phyloP scores from a whole-genome alignment of 2,888 invertebrate genomes.

The Cheilosia variabilis region DNA sequence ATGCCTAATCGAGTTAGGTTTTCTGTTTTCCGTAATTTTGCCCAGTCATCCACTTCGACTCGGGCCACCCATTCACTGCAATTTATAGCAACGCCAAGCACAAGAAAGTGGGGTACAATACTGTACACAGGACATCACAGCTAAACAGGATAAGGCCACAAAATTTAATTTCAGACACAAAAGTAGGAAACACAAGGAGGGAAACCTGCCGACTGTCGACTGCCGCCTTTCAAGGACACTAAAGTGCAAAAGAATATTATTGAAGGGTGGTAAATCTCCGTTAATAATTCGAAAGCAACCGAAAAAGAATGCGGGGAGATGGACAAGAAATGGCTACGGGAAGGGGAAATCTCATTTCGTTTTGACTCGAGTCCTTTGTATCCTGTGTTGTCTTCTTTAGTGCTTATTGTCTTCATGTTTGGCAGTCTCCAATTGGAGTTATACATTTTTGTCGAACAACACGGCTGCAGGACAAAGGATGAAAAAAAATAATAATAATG shows the following conservation, averaged over 20 bases:
- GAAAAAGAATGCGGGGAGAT: constrained; percentile 45
- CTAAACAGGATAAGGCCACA: constrained; percentile 70
- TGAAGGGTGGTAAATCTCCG: constrained; percentile 75
- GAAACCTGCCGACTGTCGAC: background rate
- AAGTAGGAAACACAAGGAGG: constrained; percentile 39
- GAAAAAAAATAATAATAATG: constrained; percentile 50
- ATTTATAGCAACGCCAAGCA: constrained; percentile 59
- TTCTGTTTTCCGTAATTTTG: constrained; percentile 69
- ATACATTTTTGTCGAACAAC: constrained; percentile 68
- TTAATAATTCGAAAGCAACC: constrained; percentile 69
- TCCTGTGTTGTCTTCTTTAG: constrained; percentile 17
- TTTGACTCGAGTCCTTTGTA: constrained; percentile 58
- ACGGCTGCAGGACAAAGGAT: constrained; percentile 18
- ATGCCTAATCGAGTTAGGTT: constrained; percentile 73
- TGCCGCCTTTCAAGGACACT: constrained; percentile 25
- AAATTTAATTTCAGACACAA: constrained; percentile 71
- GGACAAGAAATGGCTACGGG: constrained; percentile 34
- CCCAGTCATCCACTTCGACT: constrained; percentile 59
- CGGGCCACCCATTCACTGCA: constrained; percentile 52
- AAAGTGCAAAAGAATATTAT: constrained; percentile 67
- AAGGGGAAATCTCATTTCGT: constrained; percentile 70
- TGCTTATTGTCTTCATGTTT: constrained; percentile 51
- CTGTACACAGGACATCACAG: constrained; percentile 30
- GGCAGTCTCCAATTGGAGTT: constrained; percentile 69
- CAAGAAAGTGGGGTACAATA: constrained; percentile 4